phyloP scores from a whole-genome alignment of 30 jellyfish, hydroid and myxozoan genomes.

The Chironex yamaguchii region DNA sequence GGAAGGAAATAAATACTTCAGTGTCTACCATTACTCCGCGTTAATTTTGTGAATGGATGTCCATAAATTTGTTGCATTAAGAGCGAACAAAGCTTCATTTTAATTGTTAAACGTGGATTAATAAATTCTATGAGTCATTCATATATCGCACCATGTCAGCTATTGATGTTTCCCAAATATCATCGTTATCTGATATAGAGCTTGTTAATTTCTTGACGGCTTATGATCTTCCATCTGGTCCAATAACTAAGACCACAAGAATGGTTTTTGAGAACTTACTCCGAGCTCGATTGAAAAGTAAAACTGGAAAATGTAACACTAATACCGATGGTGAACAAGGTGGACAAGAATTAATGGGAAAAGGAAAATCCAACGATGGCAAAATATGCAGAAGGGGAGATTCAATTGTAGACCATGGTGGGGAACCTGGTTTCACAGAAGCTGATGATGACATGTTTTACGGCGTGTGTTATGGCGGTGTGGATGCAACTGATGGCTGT shows the following conservation, averaged over 20 bases:
- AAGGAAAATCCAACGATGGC: neutral
- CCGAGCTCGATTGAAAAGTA: constrained; percentile 17
- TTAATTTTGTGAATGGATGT: no score
- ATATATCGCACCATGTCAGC: neutral
- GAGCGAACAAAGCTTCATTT: no score
- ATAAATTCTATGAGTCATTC: neutral
- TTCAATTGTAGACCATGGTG: neutral
- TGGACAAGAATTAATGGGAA: neutral
- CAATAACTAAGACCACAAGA: constrained; percentile 81
- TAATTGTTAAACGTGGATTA: no score
- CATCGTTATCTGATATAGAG: constrained; percentile 59
- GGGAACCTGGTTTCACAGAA: neutral
- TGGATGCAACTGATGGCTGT: neutral
- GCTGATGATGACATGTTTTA: neutral
- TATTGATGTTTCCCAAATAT: neutral
- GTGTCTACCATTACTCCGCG: no score
- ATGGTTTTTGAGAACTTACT: constrained; percentile 76
- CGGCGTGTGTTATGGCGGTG: constrained; percentile 13
- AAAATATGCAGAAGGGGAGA: neutral
- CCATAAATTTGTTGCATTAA: no score
- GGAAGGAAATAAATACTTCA: no score
- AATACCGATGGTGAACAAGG: neutral
- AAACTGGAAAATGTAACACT: neutral
- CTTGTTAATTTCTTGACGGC: constrained; percentile 58
- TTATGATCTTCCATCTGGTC: constrained; percentile 67